Base-by-base conservation (phyloP, 1,140 invertebrate species). In the Atopsyche davidsoni region DNA sequence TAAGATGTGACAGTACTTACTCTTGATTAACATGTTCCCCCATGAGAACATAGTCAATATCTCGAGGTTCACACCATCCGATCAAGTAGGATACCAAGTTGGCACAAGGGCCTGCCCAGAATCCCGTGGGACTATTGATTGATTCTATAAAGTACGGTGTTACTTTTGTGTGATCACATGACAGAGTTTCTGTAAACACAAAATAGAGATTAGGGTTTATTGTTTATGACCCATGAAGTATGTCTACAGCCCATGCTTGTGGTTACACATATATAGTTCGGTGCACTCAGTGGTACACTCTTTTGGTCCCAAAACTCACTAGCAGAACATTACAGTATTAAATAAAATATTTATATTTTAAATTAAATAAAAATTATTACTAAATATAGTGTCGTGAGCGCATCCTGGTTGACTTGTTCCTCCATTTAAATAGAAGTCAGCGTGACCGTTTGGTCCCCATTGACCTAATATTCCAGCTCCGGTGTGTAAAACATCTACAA, bases 401-500 rank as follows among this genome's bases (percentile, higher is more conserved):
- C 89, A 93, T 39, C 88, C 89, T 2, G 89, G 89, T 60, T 93
- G 90, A 59, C 85, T 84, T 31, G 85, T 87, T 23, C 89, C 90
- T 7, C 89, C 89, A 63, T 93, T 92, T 18, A 91, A 85, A 68
- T 92, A 92, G 67, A 91, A 93, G 65, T 93, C 90, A 7, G 87
- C 87, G 64, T 92, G 89, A 0, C 89, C 89, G 58, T 82, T 89
- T 1, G 86, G 85, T 2, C 87, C 86, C 86, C 86, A 89, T 61
- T 89, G 86, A 0, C 86, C 86, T 13, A 89, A 71, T 40, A 89
- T 86, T 0, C 87, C 87, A 1, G 87, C 88, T 23, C 90, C 89
- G 0, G 91, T 92, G 64, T 95, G 91, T 38, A 94, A 76, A 17
- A 92, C 81, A 66, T 93, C 89, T 16, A 93, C 89, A 65, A 93